phyloP scores from a whole-genome alignment of 2,113 vertebrate genomes.

The Semicossyphus pulcher region DNA sequence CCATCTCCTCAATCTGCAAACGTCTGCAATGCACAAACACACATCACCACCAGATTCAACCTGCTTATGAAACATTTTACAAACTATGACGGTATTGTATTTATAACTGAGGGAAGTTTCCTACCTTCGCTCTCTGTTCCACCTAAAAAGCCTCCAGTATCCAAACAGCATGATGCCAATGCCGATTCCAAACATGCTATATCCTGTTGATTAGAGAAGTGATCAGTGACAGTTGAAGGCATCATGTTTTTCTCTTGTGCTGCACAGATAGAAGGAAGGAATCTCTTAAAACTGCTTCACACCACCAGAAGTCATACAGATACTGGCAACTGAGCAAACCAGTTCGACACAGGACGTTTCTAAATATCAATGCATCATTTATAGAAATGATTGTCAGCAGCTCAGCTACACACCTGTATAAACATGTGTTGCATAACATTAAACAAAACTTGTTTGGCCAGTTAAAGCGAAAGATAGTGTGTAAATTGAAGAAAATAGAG shows the following conservation, averaged over 20 bases:
- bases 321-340: background rate
- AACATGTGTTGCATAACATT: background rate
- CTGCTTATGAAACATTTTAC: background rate
- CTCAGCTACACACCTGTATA: background rate
- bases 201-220: conserved; percentile 78
- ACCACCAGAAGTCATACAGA: background rate
- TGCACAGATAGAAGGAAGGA: background rate
- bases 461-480: background rate
- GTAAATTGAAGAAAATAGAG: no score
- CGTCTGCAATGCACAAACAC: conserved; percentile 78
- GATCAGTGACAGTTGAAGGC: background rate
- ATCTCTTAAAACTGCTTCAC: no score
- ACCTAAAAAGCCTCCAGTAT: conserved; percentile 87
- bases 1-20: conserved; percentile 90
- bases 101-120: background rate
- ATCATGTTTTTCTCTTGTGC: background rate
- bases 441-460: background rate
- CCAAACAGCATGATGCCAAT: conserved; percentile 87
- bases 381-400: background rate
- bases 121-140: conserved; percentile 93
- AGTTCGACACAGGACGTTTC: background rate
- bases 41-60: background rate
- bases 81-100: background rate
- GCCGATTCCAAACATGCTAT: conserved; percentile 89
- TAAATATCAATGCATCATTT: no score